A percentile compares a stretch with the other conserved stretches of the same genome.
Conservation (phyloP, 2,113 vertebrate genomes). For the Anser brachyrhynchus region DNA sequence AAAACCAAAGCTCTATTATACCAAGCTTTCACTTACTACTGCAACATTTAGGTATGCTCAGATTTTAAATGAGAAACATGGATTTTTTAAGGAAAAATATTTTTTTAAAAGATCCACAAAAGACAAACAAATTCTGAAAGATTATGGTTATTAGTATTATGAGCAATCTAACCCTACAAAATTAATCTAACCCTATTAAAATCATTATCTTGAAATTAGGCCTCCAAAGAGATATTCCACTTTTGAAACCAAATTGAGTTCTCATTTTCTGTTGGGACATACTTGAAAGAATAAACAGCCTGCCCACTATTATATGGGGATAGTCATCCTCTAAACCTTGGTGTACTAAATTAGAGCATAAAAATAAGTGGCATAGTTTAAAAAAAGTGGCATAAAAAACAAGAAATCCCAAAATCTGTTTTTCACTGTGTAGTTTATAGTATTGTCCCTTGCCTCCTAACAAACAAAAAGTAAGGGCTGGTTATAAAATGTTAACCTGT, state of each 20-base stretch:
- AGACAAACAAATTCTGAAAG: background rate
- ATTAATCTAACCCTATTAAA: too few relatives aligned
- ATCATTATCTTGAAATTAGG: too few relatives aligned
- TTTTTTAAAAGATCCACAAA: background rate
- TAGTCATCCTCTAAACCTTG: background rate
- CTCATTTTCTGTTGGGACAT: background rate
- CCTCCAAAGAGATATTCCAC: background rate
- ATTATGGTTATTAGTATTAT: background rate
- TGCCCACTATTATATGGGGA: background rate
- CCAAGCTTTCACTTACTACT: background rate
- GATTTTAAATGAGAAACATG: background rate
- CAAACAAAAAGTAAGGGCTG: background rate
- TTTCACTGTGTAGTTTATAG: background rate
- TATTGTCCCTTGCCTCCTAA: background rate
- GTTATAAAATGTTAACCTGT: background rate
- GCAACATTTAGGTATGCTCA: background rate
- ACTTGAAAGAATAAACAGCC: background rate
- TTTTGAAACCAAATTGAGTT: background rate
- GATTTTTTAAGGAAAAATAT: background rate
- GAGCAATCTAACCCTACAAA: background rate
- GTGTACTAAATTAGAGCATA: background rate
- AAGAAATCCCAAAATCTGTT: background rate
- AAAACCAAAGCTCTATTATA: background rate
- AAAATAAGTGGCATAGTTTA: background rate
- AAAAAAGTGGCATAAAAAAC: background rate